A percentile compares a stretch with the other conserved stretches of the same genome.
Evolutionary conservation across 2,113 vertebrate genomes (phyloP).

Genomic region (Heterotis niloticus): DNA sequence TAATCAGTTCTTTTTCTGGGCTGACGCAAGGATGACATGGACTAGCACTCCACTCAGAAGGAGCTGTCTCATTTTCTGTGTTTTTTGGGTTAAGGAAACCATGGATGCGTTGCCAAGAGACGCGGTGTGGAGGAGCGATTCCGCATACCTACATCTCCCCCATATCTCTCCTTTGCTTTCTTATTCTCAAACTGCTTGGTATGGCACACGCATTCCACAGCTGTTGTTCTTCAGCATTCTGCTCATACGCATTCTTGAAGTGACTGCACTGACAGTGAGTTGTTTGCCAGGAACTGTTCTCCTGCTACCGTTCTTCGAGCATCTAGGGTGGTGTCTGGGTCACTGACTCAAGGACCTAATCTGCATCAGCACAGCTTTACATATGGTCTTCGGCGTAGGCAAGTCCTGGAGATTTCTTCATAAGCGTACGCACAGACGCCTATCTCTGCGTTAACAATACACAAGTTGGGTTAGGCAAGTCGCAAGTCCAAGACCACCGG

Average conservation of each 20-base stretch:
- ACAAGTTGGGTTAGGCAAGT: constrained; percentile 21
- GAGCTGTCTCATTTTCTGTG: constrained; percentile 11
- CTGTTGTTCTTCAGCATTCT: constrained; percentile 39
- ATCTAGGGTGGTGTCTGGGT: no score
- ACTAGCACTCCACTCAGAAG: background rate
- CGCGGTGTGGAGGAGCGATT: background rate
- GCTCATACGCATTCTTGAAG: constrained; percentile 39
- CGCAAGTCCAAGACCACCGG: background rate
- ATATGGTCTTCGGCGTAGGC: no score
- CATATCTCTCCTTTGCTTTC: constrained; percentile 11
- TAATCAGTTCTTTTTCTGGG: background rate
- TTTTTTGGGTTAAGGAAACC: constrained; percentile 14
- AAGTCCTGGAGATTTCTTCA: background rate
- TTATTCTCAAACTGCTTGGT: constrained; percentile 39
- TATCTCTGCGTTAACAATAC: background rate
- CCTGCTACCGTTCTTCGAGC: background rate
- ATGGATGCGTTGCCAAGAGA: constrained; percentile 20
- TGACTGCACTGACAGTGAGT: constrained; percentile 25
- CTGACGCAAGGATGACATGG: background rate
- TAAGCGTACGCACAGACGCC: background rate
- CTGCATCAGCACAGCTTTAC: no score
- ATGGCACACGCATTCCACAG: constrained; percentile 43
- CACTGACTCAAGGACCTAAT: no score
- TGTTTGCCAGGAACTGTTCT: background rate
- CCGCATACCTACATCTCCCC: background rate